Base-by-base conservation (phyloP, 2,797 vertebrate genomes). In the Sciaenops ocellatus region DNA sequence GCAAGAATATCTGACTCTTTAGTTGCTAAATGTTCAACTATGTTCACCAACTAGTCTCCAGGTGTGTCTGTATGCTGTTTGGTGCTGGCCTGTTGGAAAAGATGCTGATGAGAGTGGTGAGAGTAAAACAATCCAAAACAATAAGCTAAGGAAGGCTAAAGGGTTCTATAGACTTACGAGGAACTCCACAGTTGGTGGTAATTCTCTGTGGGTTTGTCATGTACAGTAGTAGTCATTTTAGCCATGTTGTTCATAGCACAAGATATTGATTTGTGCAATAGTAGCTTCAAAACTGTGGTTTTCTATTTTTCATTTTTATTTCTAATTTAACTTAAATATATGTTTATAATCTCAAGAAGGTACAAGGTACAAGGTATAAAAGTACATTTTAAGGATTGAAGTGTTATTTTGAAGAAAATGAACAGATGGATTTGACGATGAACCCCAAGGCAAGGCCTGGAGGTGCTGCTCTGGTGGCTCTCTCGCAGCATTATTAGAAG, bases 351-450 rank as follows among this genome's bases (percentile, higher is more conserved):
- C 30, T 34, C 30, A 34, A 34, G 30, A 34, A 34, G 30, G 30
- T 30, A 30, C 5, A 30, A 6, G n/a, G n/a, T n/a, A n/a, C n/a
- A n/a, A n/a, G n/a, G n/a, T 30, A 30, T 30, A 42, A 42, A 20
- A 20, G 11, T 9, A 17, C 12, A 51, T 60, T 10, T 30, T 8
- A n/a, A 51, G 61, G 28, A 13, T 63, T 63, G 13, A 69, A 30
- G 28, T 63, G 65, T 50, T 51, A 1, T 50, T 8, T 38, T 48
- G 9, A 26, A 62, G 47, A 48, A 71, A 62, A 69, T 62, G 74
- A 90, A 80, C 82, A 88, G 86, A 87, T 87, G 88, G 85, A 72
- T 60, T 18, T 47, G 51, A 69, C 79, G 84, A 75, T 88, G 28
- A 85, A 77, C 50, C 79, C 86, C 64, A 54, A 70, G 87, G 85